These are phyloP conservation scores for Acronicta leporina DNA, from an alignment of 2,888 invertebrate genomes.

Conservation along the genomic window DNA sequence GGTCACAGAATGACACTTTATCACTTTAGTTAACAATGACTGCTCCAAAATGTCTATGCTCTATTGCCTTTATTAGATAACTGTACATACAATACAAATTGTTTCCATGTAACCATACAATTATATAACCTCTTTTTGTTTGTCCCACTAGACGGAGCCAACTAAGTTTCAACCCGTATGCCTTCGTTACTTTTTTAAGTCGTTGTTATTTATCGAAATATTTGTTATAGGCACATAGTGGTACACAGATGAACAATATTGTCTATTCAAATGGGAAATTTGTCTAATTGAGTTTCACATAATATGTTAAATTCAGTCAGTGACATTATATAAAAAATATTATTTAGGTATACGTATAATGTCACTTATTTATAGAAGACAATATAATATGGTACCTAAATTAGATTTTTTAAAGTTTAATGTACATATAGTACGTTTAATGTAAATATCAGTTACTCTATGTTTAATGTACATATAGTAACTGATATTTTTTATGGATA, in stretches of 20 bases:
- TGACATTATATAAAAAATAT: too few species aligned
- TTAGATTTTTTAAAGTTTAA: too few species aligned
- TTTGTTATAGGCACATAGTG: neutral
- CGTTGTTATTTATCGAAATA: neutral
- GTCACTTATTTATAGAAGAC: too few species aligned
- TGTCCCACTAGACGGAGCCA: neutral
- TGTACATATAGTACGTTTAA: too few species aligned
- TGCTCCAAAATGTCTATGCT: constrained; percentile 4
- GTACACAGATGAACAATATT: neutral
- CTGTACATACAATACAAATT: constrained; percentile 1
- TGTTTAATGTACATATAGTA: too few species aligned
- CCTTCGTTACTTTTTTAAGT: neutral
- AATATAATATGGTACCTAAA: too few species aligned
- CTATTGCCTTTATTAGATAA: neutral
- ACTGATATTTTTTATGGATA: too few species aligned
- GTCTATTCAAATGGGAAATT: neutral
- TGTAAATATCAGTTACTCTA: too few species aligned
- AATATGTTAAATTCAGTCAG: too few species aligned
- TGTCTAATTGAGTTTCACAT: too few species aligned
- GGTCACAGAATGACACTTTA: neutral
- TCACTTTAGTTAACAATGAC: constrained; percentile 5
- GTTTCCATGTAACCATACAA: constrained; percentile 18
- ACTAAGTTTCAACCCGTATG: constrained; percentile 3
- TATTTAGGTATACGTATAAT: too few species aligned
- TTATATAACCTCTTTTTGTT: constrained; percentile 16